Evolutionary conservation across 2,888 invertebrate genomes (phyloP), one percentile per base, ranked within the genome.

Genomic region (Charanyca ferruginea): DNA sequence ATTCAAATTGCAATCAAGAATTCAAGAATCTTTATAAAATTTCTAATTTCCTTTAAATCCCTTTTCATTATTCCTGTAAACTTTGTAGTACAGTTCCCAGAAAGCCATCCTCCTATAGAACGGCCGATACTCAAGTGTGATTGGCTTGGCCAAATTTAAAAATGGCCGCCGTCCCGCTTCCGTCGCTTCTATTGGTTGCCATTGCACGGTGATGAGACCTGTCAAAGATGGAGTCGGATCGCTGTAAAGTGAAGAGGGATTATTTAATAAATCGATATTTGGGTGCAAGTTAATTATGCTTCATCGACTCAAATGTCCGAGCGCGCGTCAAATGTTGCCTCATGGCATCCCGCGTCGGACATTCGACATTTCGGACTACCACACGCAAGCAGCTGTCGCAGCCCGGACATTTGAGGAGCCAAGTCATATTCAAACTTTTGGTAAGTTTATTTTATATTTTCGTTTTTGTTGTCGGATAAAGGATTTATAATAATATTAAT

Each of bases 41-140:
- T 11, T 2, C 25, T 18, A 42, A 23, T 41, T 23, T 0, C 13
- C 5, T 20, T 41, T 70, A 8, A 38, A 47, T 25, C 70, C 75
- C 7, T 42, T 70, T 32, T 35, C 45, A 11, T 74, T 7, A 22
- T 57, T 51, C 25, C 16, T 22, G 5, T 70, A 41, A 44, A 77
- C 68, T 66, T 69, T 62, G 48, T 70, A 70, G 52, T 75, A 70
- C 18, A 70, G 35, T 44, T 70, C 57, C 70, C 76, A 70, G 41
- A 70, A 70, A 16, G 70, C 69, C 70, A 70, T 68, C 22, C 76
- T 55, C 22, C 18, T 51, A 4, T 47, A 18, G 8, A 75, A 70
- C 0, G 57, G 69, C 3, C 76, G 76, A 18, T 55, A 35, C 20
- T 55, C 45, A 6, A 70, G 68, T 41, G 51, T 42, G 45, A 75